phyloP scores from a whole-genome alignment of 2,113 vertebrate species.

The Vireo altiloquus region DNA sequence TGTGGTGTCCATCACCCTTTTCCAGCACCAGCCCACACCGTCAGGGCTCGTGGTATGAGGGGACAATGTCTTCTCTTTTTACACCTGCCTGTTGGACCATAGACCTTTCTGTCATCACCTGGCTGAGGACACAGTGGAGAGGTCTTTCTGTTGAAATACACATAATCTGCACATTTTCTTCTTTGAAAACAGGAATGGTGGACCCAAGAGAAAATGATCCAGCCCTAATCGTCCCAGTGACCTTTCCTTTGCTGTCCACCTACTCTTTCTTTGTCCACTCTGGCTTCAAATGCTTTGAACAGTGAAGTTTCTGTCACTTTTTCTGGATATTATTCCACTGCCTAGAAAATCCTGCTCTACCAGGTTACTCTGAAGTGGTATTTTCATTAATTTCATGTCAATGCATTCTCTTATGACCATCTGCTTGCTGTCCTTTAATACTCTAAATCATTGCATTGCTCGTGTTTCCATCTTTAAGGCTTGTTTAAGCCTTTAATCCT shows the following conservation, averaged over 20 bases:
- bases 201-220: neutral
- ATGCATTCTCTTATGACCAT: neutral
- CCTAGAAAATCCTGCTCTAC: neutral
- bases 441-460: constrained; percentile 5
- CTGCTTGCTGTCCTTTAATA: constrained; percentile 40
- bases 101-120: neutral
- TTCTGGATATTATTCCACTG: neutral
- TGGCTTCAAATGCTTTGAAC: neutral
- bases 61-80: neutral
- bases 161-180: neutral
- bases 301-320: neutral
- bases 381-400: constrained; percentile 45
- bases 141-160: neutral
- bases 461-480: neutral
- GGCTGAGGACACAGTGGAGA: neutral
- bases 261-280: neutral
- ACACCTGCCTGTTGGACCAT: no score
- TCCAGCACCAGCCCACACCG: neutral
- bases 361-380: neutral
- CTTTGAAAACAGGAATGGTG: neutral
- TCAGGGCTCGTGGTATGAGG: neutral
- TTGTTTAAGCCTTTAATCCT: constrained; percentile 31
- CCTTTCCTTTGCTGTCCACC: neutral
- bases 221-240: neutral
- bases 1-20: neutral